Evolutionary conservation across 1,140 invertebrate species (phyloP), one percentile per base, ranked within the genome.

Genomic region (Vanessa tameamea): DNA sequence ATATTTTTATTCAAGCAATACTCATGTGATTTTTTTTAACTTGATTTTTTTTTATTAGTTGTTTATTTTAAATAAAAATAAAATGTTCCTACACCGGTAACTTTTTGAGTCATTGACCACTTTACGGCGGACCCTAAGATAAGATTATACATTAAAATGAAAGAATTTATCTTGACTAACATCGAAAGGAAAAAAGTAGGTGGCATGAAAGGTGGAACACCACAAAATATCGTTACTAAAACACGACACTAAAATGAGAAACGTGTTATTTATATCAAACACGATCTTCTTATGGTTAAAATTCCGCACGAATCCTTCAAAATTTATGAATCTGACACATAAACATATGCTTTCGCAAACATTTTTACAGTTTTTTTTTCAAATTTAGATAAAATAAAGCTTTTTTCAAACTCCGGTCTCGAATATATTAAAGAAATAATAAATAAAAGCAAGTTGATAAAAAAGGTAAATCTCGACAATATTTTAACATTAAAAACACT

Each of bases 51-150:
- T 43, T 70, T 61, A 75, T 73, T 64, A 23, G 15, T 68, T 69
- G 47, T 64, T 64, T 31, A 69, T 31, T 72, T 68, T 64, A 43
- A 59, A 59, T 53, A 73, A 73, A 70, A 73, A 73, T n/a, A 53
- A 47, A 51, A 14, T 47, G n/a, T 48, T 12, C 63, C 47, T 61
- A 23, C 43, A 51, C 68, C 64, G 47, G 57, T 69, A 16, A 50
- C 31, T 55, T 67, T 72, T 75, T 15, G 78, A 74, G 85, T 74
- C 82, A 82, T 80, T 85, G 85, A 64, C 82, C 85, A 83, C 84
- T 86, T 87, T 85, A 86, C 78, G 71, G 69, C 59, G 37, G 77
- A 70, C 78, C 77, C 82, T 82, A 79, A 87, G 85, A 85, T 87
- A 79, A 73, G 73, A 86, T 85, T 82, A 70, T 51, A 69, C 66